phyloP scores from a whole-genome alignment of 2,797 vertebrate species.

The Mus spretus region DNA sequence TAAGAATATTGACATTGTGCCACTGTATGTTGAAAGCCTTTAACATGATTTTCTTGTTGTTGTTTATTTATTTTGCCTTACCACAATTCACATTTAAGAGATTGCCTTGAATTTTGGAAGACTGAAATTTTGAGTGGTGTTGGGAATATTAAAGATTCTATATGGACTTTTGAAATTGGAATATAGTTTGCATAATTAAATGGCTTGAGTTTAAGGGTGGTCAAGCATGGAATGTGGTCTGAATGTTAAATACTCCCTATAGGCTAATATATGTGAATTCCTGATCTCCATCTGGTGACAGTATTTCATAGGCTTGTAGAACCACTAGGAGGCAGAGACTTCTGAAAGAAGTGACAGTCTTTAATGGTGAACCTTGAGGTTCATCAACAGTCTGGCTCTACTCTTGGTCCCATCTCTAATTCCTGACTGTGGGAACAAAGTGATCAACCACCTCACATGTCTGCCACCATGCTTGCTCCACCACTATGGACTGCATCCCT shows the following conservation, averaged over 20 bases:
- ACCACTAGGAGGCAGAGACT: background rate
- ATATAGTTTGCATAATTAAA: no score
- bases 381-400: background rate
- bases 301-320: background rate
- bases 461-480: background rate
- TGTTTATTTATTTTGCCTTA: background rate
- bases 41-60: background rate
- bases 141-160: background rate
- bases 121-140: no score
- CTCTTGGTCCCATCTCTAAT: background rate
- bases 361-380: background rate
- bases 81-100: background rate
- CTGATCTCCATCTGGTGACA: no score
- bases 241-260: background rate
- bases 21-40: background rate
- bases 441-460: background rate
- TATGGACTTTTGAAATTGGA: background rate
- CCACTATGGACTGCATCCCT: background rate
- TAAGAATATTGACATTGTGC: background rate
- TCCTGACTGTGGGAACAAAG: no score
- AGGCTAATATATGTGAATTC: background rate
- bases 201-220: background rate
- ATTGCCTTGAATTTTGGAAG: background rate
- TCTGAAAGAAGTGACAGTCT: background rate
- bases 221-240: background rate